Base-by-base conservation (phyloP, 2,113 vertebrate species). In the Heterotis niloticus region DNA sequence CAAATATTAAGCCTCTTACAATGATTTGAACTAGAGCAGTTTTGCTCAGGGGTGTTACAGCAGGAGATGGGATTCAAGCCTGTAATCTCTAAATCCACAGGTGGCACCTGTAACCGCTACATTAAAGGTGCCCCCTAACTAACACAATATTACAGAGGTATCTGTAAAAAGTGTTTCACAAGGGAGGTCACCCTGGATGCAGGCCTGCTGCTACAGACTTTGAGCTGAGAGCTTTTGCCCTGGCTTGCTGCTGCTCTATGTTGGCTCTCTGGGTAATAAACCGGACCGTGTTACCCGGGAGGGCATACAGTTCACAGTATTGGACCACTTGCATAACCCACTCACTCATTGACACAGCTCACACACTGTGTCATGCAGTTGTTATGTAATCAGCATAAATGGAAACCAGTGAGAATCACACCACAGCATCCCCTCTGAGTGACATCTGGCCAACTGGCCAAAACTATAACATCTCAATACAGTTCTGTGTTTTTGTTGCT, bases 91-190 rank as follows among this genome's bases (percentile, higher is more conserved):
- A 44, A 44, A 44, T 44, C 34, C 34, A 44, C 3, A 44, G 34
- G 34, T 44, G 7, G 2, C 7, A 7, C 2, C 44, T n/a, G 12
- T 54, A n/a, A n/a, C n/a, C n/a, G n/a, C 44, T 66, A 4, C 52
- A 10, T 13, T 77, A 52, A 3, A 65, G 12, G 26, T 28, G 17
- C 13, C 7, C n/a, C 23, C 52, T 74, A 57, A 51, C 74, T 29
- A 1, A 12, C 68, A 18, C 10, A 34, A 16, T 54, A n/a, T 54
- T 17, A 18, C 26, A 29, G 11, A 16, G 23, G 14, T 16, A 12
- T n/a, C 10, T 26, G 24, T 74, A 74, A 7, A 51, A n/a, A 74
- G 56, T 73, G 20, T 73, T 28, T 73, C n/a, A 59, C 71, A n/a
- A 16, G 24, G n/a, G 17, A 73, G 56, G 71, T 73, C 23, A 56